Conservation (phyloP, 2,888 invertebrate species). For the Hedya salicella region DNA sequence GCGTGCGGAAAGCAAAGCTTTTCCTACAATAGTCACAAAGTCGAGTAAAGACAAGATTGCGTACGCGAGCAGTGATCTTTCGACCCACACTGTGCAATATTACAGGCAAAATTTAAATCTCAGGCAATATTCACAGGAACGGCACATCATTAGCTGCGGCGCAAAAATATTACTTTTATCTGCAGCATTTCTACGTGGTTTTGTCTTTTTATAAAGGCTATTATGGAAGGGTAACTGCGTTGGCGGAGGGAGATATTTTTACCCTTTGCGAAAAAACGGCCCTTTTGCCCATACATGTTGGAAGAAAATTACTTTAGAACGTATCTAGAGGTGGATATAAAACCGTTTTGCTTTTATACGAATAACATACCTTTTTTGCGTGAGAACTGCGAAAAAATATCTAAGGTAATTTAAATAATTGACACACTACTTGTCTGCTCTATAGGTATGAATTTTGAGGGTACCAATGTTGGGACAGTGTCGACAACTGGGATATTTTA, state of each 20-base stretch:
- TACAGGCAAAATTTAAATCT: background rate
- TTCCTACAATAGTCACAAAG: too few relatives aligned
- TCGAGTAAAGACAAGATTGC: too few relatives aligned
- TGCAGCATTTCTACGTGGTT: slow-evolving; percentile 19
- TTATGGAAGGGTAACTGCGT: slow-evolving; percentile 11
- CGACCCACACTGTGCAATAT: background rate
- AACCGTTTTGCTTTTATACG: background rate
- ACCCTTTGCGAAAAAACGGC: slow-evolving; percentile 9
- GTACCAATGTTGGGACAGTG: too few relatives aligned
- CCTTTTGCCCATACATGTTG: background rate
- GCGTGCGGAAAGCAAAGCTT: too few relatives aligned
- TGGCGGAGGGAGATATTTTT: slow-evolving; percentile 2
- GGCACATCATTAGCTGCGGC: background rate
- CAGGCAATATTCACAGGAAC: background rate
- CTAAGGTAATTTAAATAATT: too few relatives aligned
- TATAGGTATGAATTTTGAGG: too few relatives aligned
- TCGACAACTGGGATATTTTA: too few relatives aligned
- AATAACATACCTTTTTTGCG: background rate
- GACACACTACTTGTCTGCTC: too few relatives aligned
- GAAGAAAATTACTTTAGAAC: slow-evolving; percentile 10
- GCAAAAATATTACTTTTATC: slow-evolving; percentile 15
- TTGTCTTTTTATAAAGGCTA: slow-evolving; percentile 8
- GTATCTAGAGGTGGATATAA: background rate
- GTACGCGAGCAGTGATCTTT: background rate
- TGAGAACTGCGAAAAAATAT: background rate